phyloP scores from a whole-genome alignment of 2,113 vertebrate species.

The Ictidomys tridecemlineatus region DNA sequence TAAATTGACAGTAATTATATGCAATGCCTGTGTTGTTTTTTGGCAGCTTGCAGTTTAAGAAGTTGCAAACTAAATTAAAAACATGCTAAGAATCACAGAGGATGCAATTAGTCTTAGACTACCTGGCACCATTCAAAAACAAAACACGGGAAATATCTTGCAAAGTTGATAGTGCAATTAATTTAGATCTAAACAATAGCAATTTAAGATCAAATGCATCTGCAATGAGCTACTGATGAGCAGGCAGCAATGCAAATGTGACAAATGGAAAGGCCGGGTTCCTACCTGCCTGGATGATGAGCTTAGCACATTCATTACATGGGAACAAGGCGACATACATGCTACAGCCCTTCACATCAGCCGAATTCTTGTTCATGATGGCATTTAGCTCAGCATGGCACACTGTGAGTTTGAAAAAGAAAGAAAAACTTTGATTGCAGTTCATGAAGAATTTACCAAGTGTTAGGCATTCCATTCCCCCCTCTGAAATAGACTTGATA shows the following conservation, averaged over 20 bases:
- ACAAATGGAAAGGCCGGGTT: constrained; percentile 35
- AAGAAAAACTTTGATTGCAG: constrained; percentile 44
- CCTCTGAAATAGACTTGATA: not conserved
- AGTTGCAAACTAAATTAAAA: constrained; percentile 90
- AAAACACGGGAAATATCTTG: constrained; percentile 83
- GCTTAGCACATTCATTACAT: constrained; percentile 99
- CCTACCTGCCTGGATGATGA: constrained; percentile 98
- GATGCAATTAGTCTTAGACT: constrained; percentile 89
- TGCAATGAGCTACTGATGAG: constrained; percentile 64
- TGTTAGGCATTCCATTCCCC: not conserved
- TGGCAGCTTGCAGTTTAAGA: constrained; percentile 88
- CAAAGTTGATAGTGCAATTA: constrained; percentile 87
- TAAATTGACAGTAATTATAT: constrained; percentile 89
- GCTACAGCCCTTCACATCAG: constrained; percentile 96
- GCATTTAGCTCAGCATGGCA: constrained; percentile 98
- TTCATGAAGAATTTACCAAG: not conserved
- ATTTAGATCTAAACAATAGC: constrained; percentile 86
- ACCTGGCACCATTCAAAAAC: constrained; percentile 86
- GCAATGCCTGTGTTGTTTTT: constrained; percentile 85
- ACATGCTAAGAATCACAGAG: constrained; percentile 88
- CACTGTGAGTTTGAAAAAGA: constrained; percentile 87
- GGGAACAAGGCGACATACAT: constrained; percentile 98
- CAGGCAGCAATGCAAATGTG: constrained; percentile 71
- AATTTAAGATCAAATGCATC: constrained; percentile 83
- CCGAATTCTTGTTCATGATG: constrained; percentile 99